Conservation (phyloP, 2,113 vertebrate species). For the Ellobius talpinus region DNA sequence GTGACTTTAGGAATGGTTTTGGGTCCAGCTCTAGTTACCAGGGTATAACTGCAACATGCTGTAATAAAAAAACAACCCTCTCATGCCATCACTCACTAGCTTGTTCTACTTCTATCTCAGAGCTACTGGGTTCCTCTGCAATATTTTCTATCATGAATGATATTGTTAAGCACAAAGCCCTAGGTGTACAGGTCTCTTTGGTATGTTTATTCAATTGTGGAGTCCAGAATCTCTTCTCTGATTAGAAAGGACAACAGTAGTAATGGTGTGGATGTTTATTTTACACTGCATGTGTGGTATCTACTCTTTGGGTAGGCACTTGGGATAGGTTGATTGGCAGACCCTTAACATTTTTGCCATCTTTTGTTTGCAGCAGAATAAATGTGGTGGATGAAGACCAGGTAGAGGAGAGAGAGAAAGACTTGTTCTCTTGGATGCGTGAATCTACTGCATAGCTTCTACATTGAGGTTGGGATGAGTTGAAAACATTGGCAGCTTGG, state of each 20-base stretch:
- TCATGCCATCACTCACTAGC: not conserved
- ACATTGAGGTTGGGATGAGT: not conserved
- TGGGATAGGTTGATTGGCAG: not conserved
- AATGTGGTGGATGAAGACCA: not conserved
- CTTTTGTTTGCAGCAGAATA: not conserved
- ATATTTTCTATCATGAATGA: not conserved
- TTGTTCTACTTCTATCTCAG: not conserved
- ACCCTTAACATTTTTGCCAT: no score
- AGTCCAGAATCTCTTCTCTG: not conserved
- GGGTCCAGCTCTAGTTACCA: not conserved
- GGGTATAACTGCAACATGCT: not conserved
- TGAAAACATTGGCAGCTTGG: not conserved
- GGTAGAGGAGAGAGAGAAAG: not conserved
- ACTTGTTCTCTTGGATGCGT: not conserved
- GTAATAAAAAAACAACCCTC: not conserved
- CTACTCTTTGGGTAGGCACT: not conserved
- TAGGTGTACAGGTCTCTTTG: not conserved
- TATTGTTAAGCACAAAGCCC: not conserved
- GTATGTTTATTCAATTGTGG: accelerated
- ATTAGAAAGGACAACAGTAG: not conserved
- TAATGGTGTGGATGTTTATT: not conserved
- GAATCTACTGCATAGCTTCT: not conserved
- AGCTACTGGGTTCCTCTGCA: not conserved
- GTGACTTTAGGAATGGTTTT: no score
- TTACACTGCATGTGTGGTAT: not conserved